Conservation (phyloP, 2,888 invertebrate species). For the Ophion ventricosus region DNA sequence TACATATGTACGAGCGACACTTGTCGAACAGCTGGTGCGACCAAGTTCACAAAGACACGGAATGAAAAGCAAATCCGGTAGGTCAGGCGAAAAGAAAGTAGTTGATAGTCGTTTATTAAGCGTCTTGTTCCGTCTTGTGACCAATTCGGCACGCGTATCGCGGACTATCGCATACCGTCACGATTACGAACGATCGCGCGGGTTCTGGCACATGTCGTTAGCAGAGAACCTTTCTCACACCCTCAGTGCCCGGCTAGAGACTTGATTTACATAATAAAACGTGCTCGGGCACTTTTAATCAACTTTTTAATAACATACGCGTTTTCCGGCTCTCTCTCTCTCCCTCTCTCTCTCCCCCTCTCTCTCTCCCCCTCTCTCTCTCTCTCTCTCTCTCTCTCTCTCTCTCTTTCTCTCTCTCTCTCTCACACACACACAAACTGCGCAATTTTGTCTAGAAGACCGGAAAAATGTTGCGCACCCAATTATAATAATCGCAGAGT, state of each 20-base stretch:
- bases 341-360: too few relatives aligned
- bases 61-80: slow-evolving; percentile 59
- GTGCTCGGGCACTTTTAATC: not conserved
- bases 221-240: slow-evolving; percentile 13
- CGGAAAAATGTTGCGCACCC: too few relatives aligned
- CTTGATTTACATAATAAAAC: slow-evolving; percentile 20
- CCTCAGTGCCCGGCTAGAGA: not conserved
- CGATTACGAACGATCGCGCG: slow-evolving; percentile 1
- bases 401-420: too few relatives aligned
- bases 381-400: too few relatives aligned
- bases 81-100: slow-evolving; percentile 63
- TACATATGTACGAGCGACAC: too few relatives aligned
- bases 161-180: slow-evolving; percentile 58
- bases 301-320: not conserved
- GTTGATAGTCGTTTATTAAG: slow-evolving; percentile 54
- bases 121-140: slow-evolving; percentile 56
- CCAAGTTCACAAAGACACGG: slow-evolving; percentile 3
- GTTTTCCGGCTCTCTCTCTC: not conserved
- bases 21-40: slow-evolving; percentile 14
- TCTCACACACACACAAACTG: too few relatives aligned
- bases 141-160: slow-evolving; percentile 62
- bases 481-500: too few relatives aligned
- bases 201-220: slow-evolving; percentile 29
- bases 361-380: too few relatives aligned
- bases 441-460: too few relatives aligned